Evolutionary conservation across 2,797 vertebrate species (phyloP).

Genomic region (Sebastes hubbsi): DNA sequence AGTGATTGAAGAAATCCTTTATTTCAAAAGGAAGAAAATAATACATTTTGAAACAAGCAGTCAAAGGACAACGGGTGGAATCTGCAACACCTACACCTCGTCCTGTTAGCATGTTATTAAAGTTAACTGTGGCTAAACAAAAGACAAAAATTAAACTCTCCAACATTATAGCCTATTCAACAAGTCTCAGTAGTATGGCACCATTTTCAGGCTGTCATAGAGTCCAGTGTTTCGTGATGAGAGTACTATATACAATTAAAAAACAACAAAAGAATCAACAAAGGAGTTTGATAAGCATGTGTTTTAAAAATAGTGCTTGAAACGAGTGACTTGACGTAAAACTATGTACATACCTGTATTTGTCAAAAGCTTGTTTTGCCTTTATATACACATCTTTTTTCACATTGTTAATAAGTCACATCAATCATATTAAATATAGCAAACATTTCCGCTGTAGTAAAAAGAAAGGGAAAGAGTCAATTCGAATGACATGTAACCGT

Average conservation of each 20-base stretch:
- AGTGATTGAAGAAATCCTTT: slow-evolving; percentile 58
- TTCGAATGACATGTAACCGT: slow-evolving; percentile 52
- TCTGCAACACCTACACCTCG: slow-evolving; percentile 40
- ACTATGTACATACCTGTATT: slow-evolving; percentile 74
- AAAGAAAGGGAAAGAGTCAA: slow-evolving; percentile 34
- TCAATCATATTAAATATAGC: slow-evolving; percentile 73
- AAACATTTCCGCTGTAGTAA: slow-evolving; percentile 66
- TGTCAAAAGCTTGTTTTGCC: slow-evolving; percentile 42
- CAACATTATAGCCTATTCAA: slow-evolving; percentile 34
- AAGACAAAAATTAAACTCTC: slow-evolving; percentile 26
- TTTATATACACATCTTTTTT: slow-evolving; percentile 54
- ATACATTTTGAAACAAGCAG: slow-evolving; percentile 58
- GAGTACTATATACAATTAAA: slow-evolving; percentile 59
- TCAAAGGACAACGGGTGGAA: slow-evolving; percentile 49
- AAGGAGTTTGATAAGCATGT: slow-evolving; percentile 49
- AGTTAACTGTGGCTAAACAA: slow-evolving; percentile 51
- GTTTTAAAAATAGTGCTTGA: slow-evolving; percentile 72
- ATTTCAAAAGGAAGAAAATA: slow-evolving; percentile 57
- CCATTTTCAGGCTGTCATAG: slow-evolving; percentile 65
- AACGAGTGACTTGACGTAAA: slow-evolving; percentile 63
- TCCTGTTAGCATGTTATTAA: slow-evolving; percentile 60
- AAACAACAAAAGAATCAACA: slow-evolving; percentile 41
- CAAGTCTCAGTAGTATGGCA: slow-evolving; percentile 76
- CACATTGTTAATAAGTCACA: slow-evolving; percentile 75
- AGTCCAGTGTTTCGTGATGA: slow-evolving; percentile 64